These are phyloP conservation scores for Austrofundulus limnaeus DNA, from an alignment of 2,113 vertebrate species.

Conservation along the genomic window DNA sequence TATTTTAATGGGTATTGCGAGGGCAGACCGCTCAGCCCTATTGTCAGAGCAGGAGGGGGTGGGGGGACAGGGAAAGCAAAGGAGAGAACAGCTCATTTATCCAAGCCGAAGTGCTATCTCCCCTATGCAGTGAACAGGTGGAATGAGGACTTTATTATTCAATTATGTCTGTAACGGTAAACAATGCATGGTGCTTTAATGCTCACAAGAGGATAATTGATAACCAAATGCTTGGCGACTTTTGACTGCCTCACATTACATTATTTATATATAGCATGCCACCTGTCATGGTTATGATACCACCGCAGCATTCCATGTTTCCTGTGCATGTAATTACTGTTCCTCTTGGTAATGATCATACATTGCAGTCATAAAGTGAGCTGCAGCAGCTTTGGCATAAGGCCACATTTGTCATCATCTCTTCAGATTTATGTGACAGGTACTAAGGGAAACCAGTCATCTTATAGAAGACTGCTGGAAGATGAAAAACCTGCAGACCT, in stretches of 20 bases:
- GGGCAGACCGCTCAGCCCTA: slow-evolving; percentile 47
- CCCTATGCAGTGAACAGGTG: slow-evolving; percentile 61
- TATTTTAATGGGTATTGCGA: slow-evolving; percentile 74
- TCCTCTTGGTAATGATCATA: slow-evolving; percentile 45
- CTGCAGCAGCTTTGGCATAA: slow-evolving; percentile 26
- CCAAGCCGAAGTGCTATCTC: slow-evolving; percentile 44
- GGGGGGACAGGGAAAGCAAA: slow-evolving; percentile 24
- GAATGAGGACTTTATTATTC: slow-evolving; percentile 65
- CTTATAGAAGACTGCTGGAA: slow-evolving; percentile 4
- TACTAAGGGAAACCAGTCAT: slow-evolving; percentile 24
- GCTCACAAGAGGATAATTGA: slow-evolving; percentile 71
- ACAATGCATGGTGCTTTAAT: slow-evolving; percentile 61
- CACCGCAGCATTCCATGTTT: slow-evolving; percentile 35
- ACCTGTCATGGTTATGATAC: slow-evolving; percentile 57
- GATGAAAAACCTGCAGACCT: background rate
- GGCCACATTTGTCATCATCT: slow-evolving; percentile 38
- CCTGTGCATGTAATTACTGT: slow-evolving; percentile 51
- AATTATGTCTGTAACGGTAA: slow-evolving; percentile 67
- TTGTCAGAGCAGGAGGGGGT: slow-evolving; percentile 30
- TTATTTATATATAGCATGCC: slow-evolving; percentile 52
- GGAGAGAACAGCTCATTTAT: slow-evolving; percentile 60
- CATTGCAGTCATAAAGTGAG: slow-evolving; percentile 41
- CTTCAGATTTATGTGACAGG: slow-evolving; percentile 40
- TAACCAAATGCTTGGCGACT: slow-evolving; percentile 60
- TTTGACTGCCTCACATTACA: slow-evolving; percentile 47